Evolutionary conservation across 2,797 vertebrate genomes (phyloP), one percentile per base, ranked within the genome.

Genomic region (Scyliorhinus canicula): DNA sequence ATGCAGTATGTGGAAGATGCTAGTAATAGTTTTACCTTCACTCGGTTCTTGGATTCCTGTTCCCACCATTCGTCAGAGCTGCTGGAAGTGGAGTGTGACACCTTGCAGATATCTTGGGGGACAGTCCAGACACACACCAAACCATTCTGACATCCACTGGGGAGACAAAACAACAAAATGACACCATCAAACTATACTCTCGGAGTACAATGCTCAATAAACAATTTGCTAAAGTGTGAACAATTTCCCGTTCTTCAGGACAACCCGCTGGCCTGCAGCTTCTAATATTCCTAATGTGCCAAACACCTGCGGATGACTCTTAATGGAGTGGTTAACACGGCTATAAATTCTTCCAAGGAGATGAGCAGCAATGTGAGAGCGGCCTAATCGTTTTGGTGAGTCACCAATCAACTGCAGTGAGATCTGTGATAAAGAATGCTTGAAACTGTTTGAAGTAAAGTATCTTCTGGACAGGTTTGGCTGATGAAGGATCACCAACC

Each of bases 91-190:
- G 96, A 97, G 95, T 98, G 98, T 95, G 98, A 95, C 40, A 97
- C 97, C 91, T 96, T 95, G 5, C 96, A 95, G 31, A 97, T 95
- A 85, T 98, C 97, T 96, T 99, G 98, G 69, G 99, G 98, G 96
- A 99, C 96, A 0, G 98, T 98, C 99, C 99, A 99, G 95, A 99
- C 98, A 50, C 98, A 98, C 24, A 99, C 98, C 95, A 99, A 97
- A 47, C 99, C 99, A 95, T 97, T 99, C 97, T 99, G 99, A 96
- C 99, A 99, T 90, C 99, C 99, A 95, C 99, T 99, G 96, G 79
- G 96, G 97, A 57, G 35, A 95, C 65, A 40, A 65, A 57, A 90
- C 4, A 26, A 55, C 14, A 90, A 60, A 90, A 90, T 90, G 4
- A 57, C 28, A 88, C 52, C 11, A 44, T 21, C 44, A 47, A 82